Evolutionary conservation across 1,140 invertebrate species (phyloP).

Genomic region (Drosophila tristis): DNA sequence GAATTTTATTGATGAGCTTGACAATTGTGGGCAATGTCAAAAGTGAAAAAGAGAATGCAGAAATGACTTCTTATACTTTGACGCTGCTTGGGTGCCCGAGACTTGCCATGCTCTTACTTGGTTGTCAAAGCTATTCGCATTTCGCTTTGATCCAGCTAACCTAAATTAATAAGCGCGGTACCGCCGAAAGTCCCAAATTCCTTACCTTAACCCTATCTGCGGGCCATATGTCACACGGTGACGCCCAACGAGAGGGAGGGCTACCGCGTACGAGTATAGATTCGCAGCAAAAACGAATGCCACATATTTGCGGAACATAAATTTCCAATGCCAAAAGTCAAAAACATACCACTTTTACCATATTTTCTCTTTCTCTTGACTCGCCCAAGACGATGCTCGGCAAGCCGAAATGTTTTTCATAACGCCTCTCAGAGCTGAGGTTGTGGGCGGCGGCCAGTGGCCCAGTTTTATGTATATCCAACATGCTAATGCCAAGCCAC

Average conservation of each 20-base stretch:
- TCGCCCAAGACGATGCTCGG: slow-evolving; percentile 27
- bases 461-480: slow-evolving; percentile 60
- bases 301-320: slow-evolving; percentile 71
- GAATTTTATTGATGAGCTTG: slow-evolving; percentile 60
- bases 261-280: background rate
- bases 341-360: slow-evolving; percentile 39
- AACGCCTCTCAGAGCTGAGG: background rate
- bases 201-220: background rate
- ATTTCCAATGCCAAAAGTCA: slow-evolving; percentile 48
- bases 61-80: slow-evolving; percentile 28
- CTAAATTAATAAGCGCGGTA: background rate
- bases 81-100: background rate
- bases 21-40: slow-evolving; percentile 40
- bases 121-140: slow-evolving; percentile 1
- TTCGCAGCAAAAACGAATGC: slow-evolving; percentile 23
- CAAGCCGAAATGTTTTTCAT: slow-evolving; percentile 53
- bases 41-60: slow-evolving; percentile 5
- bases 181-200: background rate
- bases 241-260: background rate
- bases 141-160: background rate
- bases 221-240: slow-evolving; percentile 21
- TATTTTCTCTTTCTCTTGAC: slow-evolving; percentile 23
- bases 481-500: slow-evolving; percentile 75
- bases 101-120: no score
- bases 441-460: background rate